These are phyloP conservation scores for Fistularia tabacaria DNA, from an alignment of 2,797 vertebrate species.

Conservation along the genomic window DNA sequence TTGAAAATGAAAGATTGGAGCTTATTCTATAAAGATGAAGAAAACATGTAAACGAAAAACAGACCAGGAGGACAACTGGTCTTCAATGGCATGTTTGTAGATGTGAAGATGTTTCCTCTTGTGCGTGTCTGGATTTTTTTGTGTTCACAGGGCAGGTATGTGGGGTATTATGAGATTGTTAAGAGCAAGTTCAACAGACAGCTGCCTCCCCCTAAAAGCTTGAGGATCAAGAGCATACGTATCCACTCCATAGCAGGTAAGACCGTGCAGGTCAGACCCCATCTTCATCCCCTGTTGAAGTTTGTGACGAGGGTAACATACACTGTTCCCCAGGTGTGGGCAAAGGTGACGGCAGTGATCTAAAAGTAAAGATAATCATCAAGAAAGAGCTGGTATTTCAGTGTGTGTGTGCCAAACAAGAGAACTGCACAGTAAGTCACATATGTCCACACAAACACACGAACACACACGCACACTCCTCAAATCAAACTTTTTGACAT, in stretches of 20 bases:
- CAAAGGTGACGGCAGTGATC: conserved; percentile 84
- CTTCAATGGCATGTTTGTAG: too few relatives aligned
- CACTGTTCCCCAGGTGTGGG: conserved; percentile 81
- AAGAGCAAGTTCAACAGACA: conserved; percentile 82
- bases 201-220: conserved; percentile 79
- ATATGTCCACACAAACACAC: background rate
- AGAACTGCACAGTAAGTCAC: conserved; percentile 83
- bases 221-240: conserved; percentile 83
- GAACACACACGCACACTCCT: background rate
- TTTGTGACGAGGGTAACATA: background rate
- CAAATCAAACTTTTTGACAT: background rate
- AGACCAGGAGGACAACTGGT: too few relatives aligned
- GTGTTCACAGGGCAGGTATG: conserved; percentile 84
- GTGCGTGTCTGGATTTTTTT: background rate
- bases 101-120: background rate
- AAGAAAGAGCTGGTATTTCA: conserved; percentile 78
- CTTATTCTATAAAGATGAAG: too few relatives aligned
- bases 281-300: background rate
- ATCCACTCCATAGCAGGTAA: conserved; percentile 87
- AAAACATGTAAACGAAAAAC: too few relatives aligned
- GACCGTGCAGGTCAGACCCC: background rate
- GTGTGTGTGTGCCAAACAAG: conserved; percentile 78
- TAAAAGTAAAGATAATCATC: conserved; percentile 82
- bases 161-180: conserved; percentile 91
- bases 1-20: too few relatives aligned